Percentiles rank a stretch among this genome's conserved stretches.
Conservation (phyloP, 53 echinoderm and acorn worm species). For the Arbacia lixula region DNA sequence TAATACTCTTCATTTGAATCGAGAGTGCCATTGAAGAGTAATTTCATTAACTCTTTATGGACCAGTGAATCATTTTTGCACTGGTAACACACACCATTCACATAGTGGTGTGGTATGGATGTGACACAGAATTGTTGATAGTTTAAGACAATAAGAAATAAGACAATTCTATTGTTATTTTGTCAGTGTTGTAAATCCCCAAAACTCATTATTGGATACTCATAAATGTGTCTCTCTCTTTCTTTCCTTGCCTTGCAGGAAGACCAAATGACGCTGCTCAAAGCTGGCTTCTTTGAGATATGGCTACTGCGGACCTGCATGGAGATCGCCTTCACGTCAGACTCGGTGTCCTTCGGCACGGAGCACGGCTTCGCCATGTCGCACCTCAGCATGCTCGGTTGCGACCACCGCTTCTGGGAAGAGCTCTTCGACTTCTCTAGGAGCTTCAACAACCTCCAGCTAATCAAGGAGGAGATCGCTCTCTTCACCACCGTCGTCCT, state of each 20-base stretch:
- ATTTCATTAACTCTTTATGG: no score
- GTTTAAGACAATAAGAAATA: no score
- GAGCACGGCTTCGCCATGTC: constrained; percentile 69
- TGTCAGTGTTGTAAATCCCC: no score
- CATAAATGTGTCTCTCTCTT: neutral
- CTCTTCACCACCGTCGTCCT: constrained; percentile 88
- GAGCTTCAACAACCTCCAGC: constrained; percentile 87
- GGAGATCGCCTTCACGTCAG: constrained; percentile 62
- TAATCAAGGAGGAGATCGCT: constrained; percentile 95
- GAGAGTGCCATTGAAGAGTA: no score
- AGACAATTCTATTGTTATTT: no score
- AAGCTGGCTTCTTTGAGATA: constrained; percentile 98
- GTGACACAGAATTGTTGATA: no score
- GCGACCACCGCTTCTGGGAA: constrained; percentile 84
- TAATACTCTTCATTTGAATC: no score
- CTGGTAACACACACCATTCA: no score
- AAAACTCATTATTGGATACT: no score
- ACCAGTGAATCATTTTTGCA: no score
- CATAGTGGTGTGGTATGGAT: no score
- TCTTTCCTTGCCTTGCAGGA: constrained; percentile 43
- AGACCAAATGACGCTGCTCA: constrained; percentile 98
- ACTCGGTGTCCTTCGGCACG: constrained; percentile 72
- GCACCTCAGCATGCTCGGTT: constrained; percentile 73
- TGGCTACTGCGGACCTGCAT: constrained; percentile 89
- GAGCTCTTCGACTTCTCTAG: constrained; percentile 79